Conservation (phyloP, 2,797 vertebrate species). For the Prionace glauca region DNA sequence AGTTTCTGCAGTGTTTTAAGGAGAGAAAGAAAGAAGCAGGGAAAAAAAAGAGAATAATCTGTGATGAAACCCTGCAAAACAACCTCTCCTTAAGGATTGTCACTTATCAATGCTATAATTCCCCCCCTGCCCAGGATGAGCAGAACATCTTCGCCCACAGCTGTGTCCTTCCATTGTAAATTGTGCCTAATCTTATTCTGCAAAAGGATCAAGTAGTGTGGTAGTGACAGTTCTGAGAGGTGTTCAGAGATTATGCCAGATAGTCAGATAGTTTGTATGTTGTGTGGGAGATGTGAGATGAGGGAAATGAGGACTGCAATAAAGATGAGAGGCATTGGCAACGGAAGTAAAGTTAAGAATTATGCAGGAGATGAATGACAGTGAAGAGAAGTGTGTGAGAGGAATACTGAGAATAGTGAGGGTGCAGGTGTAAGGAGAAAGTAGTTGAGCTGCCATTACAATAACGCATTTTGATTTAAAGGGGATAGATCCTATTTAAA, state of each 20-base stretch:
- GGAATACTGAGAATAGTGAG: not conserved
- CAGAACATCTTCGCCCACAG: not conserved
- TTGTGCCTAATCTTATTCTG: not conserved
- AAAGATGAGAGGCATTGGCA: not conserved
- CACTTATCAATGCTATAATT: not conserved
- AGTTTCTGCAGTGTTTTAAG: not conserved
- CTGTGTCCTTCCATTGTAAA: not conserved
- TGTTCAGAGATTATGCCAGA: not conserved
- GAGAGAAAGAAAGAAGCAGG: not conserved
- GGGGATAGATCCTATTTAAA: not conserved
- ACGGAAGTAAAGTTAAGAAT: not conserved
- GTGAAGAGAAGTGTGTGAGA: not conserved
- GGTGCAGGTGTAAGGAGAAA: not conserved
- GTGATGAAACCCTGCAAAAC: not conserved
- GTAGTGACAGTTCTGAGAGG: not conserved
- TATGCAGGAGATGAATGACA: not conserved
- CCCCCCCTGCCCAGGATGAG: not conserved
- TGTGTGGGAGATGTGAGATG: not conserved
- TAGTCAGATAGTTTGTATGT: not conserved
- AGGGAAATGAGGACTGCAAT: not conserved
- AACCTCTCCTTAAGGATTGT: not conserved
- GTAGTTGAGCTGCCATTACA: not conserved
- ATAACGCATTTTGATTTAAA: not conserved
- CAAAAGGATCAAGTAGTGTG: not conserved
- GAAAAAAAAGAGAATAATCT: not conserved